A percentile compares a stretch with the other conserved stretches of the same genome.
These are phyloP conservation scores for Colletes gigas DNA, from an alignment of 1,140 invertebrate species.

Conservation along the genomic window DNA sequence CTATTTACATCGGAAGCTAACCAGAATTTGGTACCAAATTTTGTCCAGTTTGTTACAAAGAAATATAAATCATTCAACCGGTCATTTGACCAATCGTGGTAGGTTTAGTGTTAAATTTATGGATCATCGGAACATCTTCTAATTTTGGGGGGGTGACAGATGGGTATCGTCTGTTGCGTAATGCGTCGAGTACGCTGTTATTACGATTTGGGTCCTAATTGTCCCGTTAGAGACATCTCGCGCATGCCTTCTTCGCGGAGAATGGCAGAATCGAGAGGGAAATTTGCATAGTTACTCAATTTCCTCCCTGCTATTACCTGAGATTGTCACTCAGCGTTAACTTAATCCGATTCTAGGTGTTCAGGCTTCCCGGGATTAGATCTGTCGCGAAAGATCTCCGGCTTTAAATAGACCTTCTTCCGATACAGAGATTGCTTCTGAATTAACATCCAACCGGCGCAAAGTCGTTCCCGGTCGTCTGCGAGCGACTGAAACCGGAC, in stretches of 20 bases:
- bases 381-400: slow-evolving; percentile 1
- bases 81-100: no score
- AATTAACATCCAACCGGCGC: neutral
- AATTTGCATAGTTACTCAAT: slow-evolving; percentile 46
- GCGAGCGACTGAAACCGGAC: neutral
- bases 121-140: no score
- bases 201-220: neutral
- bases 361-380: neutral
- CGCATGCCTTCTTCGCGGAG: slow-evolving; percentile 9
- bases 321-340: slow-evolving; percentile 39
- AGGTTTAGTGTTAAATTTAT: no score
- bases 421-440: neutral
- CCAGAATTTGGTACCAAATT: no score
- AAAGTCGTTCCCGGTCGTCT: neutral
- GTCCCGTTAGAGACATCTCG: neutral
- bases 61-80: no score
- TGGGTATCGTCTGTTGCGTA: no score
- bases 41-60: no score
- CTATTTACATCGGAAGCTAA: no score
- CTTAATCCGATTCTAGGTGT: slow-evolving; percentile 34
- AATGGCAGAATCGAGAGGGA: slow-evolving; percentile 1
- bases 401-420: slow-evolving; percentile 25
- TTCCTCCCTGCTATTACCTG: slow-evolving; percentile 36
- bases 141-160: no score
- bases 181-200: no score